Evolutionary conservation across 2,113 vertebrate genomes (phyloP).

Genomic region (Felis chaus): DNA sequence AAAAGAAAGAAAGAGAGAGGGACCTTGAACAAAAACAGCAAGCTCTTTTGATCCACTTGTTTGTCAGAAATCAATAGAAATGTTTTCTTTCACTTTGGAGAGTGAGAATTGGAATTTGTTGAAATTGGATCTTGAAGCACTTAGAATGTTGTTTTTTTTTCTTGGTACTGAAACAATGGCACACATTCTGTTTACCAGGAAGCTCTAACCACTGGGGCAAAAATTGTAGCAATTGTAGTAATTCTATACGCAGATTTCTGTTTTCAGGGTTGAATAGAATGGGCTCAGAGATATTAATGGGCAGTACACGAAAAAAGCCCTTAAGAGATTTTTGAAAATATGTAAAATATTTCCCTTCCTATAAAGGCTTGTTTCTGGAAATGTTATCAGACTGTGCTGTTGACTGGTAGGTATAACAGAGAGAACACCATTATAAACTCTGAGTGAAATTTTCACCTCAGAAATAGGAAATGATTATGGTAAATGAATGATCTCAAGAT

Average conservation of each 20-base stretch:
- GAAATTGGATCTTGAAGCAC: slow-evolving; percentile 73
- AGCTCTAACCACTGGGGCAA: slow-evolving; percentile 32
- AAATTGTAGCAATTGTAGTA: slow-evolving; percentile 48
- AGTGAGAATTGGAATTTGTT: slow-evolving; percentile 65
- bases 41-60: slow-evolving; percentile 61
- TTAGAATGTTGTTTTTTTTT: not conserved
- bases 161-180: slow-evolving; percentile 55
- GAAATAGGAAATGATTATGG: slow-evolving; percentile 58
- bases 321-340: slow-evolving; percentile 47
- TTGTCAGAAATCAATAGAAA: slow-evolving; percentile 78
- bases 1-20: slow-evolving; percentile 24
- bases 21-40: slow-evolving; percentile 56
- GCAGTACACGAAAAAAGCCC: not conserved
- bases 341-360: not conserved
- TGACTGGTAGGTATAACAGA: not conserved
- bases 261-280: not conserved
- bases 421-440: not conserved
- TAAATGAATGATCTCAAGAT: not conserved
- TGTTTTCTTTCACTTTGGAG: slow-evolving; percentile 70
- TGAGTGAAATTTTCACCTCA: slow-evolving; percentile 35
- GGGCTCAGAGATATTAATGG: slow-evolving; percentile 29
- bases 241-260: slow-evolving; percentile 14
- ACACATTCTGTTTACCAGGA: slow-evolving; percentile 38
- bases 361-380: slow-evolving; percentile 35
- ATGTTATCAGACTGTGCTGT: not conserved